Evolutionary conservation across 2,797 vertebrate species (phyloP).

Genomic region (Mareca penelope): DNA sequence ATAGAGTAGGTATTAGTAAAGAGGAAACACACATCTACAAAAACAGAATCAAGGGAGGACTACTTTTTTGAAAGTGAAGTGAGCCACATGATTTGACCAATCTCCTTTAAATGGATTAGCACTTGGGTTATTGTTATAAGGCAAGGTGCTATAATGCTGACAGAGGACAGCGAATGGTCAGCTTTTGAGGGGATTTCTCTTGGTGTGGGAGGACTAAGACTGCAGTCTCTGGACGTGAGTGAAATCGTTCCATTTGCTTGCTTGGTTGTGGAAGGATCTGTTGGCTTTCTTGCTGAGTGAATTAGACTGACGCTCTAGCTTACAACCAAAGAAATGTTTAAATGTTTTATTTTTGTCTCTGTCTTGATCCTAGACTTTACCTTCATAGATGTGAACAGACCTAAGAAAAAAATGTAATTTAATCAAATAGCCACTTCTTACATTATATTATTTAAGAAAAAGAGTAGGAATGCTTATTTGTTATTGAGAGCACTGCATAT

Average conservation of each 20-base stretch:
- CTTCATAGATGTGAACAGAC: not conserved
- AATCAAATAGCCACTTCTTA: not conserved
- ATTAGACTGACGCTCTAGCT: not conserved
- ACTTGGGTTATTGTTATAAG: not conserved
- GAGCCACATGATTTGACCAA: not conserved
- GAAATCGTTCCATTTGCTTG: not conserved
- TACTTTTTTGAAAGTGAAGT: not conserved
- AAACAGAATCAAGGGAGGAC: not conserved
- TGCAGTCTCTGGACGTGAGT: not conserved
- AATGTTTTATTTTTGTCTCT: not conserved
- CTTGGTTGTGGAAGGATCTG: not conserved
- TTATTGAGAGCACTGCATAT: not conserved
- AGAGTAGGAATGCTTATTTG: not conserved
- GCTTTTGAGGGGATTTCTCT: not conserved
- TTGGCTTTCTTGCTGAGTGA: accelerated
- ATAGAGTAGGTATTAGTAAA: not conserved
- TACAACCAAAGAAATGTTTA: not conserved
- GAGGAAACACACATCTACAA: not conserved
- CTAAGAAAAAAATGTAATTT: not conserved
- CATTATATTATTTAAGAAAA: too few relatives aligned
- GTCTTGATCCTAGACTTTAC: not conserved
- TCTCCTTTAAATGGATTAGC: not conserved
- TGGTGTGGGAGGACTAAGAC: not conserved
- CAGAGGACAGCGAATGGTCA: not conserved
- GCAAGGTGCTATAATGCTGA: not conserved